phyloP scores from a whole-genome alignment of 2,113 vertebrate genomes.

The Amphiprion ocellaris region DNA sequence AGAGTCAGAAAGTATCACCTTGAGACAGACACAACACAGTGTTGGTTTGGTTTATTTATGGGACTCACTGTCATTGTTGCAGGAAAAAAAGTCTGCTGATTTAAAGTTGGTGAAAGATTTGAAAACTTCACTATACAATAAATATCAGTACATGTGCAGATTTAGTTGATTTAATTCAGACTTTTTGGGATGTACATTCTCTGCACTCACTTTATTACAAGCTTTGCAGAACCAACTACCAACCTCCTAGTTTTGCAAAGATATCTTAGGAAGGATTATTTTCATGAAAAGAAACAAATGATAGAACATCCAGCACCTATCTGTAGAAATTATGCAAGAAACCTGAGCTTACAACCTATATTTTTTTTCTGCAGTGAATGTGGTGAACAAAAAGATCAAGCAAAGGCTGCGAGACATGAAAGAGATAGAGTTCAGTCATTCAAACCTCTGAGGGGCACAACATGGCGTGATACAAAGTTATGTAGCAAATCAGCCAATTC shows the following conservation, averaged over 20 bases:
- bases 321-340: not conserved
- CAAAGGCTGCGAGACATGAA: slow-evolving; percentile 31
- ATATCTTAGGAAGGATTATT: not conserved
- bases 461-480: slow-evolving; percentile 46
- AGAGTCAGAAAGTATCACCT: not conserved
- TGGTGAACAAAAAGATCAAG: slow-evolving; percentile 33
- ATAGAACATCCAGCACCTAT: not conserved
- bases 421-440: slow-evolving; percentile 40
- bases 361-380: slow-evolving; percentile 13
- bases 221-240: not conserved
- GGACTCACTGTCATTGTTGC: not conserved
- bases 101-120: not conserved
- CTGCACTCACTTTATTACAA: not conserved
- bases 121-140: not conserved
- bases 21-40: not conserved
- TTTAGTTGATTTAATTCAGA: not conserved
- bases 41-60: slow-evolving; percentile 1
- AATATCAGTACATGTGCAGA: not conserved
- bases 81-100: not conserved
- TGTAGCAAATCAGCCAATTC: slow-evolving; percentile 46
- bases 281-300: slow-evolving; percentile 5
- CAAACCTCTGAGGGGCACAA: slow-evolving; percentile 50
- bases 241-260: not conserved
- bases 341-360: not conserved
- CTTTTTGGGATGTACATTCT: no score